Evolutionary conservation across 1,140 invertebrate genomes (phyloP), one percentile per base, ranked within the genome.

Genomic region (Pogonus chalceus): DNA sequence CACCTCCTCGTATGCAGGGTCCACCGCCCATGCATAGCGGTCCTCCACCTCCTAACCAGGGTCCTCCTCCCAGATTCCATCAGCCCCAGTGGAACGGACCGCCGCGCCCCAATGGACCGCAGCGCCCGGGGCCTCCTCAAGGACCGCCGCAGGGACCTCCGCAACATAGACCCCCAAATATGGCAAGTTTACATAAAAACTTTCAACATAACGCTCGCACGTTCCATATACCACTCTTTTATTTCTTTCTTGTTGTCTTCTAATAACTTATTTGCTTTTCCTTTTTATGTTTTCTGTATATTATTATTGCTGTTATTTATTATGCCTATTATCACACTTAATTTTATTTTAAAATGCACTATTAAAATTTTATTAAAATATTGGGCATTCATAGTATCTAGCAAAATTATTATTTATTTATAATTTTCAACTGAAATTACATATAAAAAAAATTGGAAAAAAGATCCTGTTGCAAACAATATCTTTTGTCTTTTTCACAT

Each of bases 1-100:
- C 72, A 49, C 77, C 76, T 20, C 83, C 81, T 0, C 83, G 84
- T 1, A 81, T 85, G 79, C 79, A 79, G 62, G 82, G 82, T 35
- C 78, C 79, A 43, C 76, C 73, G 56, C 68, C 73, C 23, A 71
- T 72, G 4, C 69, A 68, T 7, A 72, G 72, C 56, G 71, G 73
- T 60, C 71, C 72, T n/a, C 61, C 75, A 20, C 72, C 76, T 64
- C 73, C 72, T 20, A 74, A 73, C 60, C 74, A 74, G 63, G 73
- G 73, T 20, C 73, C 74, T 23, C 75, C 76, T 20, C 77, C 76
- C 31, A 74, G 77, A 4, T 80, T 80, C 64, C 76, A 79, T 43
- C 78, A 79, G 20, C 79, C 79, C 2, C 69, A 69, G 23, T 79
- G 76, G 76, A 78, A 79, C 56, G 76, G 76, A 2, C 50, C 75